phyloP scores from a whole-genome alignment of 2,113 vertebrate genomes.

The Pycnonotus jocosus region DNA sequence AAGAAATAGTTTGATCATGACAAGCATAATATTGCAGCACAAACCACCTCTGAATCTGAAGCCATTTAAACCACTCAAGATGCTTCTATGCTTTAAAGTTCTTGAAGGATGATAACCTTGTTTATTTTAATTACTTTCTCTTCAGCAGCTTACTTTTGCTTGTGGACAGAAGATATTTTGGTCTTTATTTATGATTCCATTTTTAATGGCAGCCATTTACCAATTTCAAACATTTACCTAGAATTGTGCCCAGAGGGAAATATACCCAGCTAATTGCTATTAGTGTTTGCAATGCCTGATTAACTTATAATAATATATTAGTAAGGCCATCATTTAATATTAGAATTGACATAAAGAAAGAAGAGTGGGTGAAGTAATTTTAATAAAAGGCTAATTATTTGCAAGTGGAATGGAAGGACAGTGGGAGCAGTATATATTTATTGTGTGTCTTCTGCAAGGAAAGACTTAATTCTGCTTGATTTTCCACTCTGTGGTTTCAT shows the following conservation, averaged over 20 bases:
- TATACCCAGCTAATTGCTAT: background rate
- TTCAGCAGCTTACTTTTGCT: background rate
- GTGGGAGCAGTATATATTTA: background rate
- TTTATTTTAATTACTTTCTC: background rate
- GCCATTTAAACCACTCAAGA: background rate
- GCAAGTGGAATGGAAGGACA: background rate
- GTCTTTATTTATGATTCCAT: background rate
- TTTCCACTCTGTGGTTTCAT: background rate
- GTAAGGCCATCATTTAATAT: background rate
- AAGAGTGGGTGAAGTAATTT: background rate
- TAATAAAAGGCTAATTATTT: slow-evolving; percentile 13
- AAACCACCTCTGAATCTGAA: background rate
- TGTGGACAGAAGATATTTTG: background rate
- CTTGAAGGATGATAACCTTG: background rate
- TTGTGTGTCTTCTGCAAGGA: background rate
- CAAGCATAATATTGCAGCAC: background rate
- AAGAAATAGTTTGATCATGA: background rate
- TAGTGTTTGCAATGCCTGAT: background rate
- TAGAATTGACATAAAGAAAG: background rate
- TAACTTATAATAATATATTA: background rate
- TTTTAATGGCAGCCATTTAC: background rate
- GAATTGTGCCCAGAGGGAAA: background rate
- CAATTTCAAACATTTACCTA: background rate
- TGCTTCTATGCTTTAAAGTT: background rate
- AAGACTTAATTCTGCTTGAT: background rate